Evolutionary conservation across 2,113 vertebrate genomes (phyloP).

Genomic region (Agelaius phoeniceus): DNA sequence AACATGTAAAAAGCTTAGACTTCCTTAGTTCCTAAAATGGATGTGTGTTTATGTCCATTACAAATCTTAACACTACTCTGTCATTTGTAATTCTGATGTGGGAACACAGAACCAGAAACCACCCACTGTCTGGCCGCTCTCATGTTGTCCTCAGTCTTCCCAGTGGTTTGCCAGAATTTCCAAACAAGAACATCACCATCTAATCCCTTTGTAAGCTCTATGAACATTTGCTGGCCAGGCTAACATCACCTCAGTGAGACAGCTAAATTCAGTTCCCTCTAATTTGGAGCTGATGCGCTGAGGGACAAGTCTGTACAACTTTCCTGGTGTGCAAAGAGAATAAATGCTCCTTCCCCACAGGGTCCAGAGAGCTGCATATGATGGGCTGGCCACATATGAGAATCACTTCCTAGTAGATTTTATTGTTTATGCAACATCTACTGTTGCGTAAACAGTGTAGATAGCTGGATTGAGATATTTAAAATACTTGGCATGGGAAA

Average conservation of each 20-base stretch:
- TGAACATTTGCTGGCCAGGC: neutral
- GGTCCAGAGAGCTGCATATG: neutral
- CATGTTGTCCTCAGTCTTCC: neutral
- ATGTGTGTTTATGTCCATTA: neutral
- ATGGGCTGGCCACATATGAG: neutral
- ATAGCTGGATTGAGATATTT: neutral
- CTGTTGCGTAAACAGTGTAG: neutral
- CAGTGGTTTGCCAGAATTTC: neutral
- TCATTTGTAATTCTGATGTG: neutral
- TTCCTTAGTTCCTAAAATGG: neutral
- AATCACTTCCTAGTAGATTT: neutral
- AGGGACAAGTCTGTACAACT: neutral
- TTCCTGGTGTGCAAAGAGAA: neutral
- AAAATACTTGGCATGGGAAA: neutral
- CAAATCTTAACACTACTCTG: neutral
- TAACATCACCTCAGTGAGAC: neutral
- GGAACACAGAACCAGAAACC: neutral
- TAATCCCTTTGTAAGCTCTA: neutral
- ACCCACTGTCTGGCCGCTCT: neutral
- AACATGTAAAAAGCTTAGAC: neutral
- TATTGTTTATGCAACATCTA: neutral
- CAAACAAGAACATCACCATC: neutral
- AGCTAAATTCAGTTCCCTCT: neutral
- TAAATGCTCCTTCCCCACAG: rapidly evolving
- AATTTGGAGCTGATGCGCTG: neutral